Conservation (phyloP, 2,797 vertebrate species). For the Dendrocincla tyrannina region DNA sequence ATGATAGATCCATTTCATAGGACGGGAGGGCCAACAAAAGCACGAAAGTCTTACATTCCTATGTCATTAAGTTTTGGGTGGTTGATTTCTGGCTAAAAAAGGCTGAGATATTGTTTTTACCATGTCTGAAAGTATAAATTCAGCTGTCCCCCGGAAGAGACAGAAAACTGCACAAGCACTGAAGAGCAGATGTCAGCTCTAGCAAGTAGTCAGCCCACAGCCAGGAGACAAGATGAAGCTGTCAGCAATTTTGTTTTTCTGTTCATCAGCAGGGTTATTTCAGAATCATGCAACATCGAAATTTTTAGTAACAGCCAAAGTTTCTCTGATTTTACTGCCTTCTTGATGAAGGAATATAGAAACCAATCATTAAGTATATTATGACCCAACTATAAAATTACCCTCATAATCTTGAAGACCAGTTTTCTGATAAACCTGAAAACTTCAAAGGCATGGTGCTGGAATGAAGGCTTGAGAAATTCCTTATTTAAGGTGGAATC, state of each 20-base stretch:
- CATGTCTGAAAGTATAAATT: not conserved
- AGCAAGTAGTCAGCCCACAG: not conserved
- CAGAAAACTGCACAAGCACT: not conserved
- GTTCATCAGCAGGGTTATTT: not conserved
- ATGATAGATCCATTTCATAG: not conserved
- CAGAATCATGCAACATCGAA: not conserved
- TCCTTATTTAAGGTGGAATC: not conserved
- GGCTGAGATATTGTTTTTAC: not conserved
- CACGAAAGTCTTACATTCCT: not conserved
- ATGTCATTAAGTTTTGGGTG: not conserved
- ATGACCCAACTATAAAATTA: not conserved
- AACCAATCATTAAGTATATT: not conserved
- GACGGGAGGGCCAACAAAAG: not conserved
- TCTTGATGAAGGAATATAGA: not conserved
- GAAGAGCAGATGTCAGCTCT: not conserved
- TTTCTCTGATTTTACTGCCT: not conserved
- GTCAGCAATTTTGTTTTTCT: not conserved
- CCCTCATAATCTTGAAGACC: not conserved
- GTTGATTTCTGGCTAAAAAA: not conserved
- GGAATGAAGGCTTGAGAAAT: not conserved
- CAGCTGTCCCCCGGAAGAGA: not conserved
- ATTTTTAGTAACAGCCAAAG: not conserved
- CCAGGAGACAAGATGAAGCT: not conserved
- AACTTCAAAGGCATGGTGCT: not conserved
- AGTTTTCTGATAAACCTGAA: not conserved